A percentile compares a stretch with the other conserved stretches of the same genome.
Evolutionary conservation across 2,113 vertebrate genomes (phyloP).

Genomic region (Poecilia latipinna): DNA sequence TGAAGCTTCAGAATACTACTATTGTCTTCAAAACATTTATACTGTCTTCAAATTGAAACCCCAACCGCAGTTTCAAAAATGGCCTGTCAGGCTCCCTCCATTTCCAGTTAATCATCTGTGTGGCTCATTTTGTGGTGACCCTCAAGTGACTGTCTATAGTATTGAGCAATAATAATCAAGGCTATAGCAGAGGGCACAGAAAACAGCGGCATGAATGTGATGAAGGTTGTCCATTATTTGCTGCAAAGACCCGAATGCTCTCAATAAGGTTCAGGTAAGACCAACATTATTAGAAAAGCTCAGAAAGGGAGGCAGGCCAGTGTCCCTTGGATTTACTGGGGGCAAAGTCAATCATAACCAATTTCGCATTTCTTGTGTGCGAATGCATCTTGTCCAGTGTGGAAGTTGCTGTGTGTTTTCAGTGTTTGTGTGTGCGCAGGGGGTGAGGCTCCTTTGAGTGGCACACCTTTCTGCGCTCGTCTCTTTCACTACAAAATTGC

Average conservation of each 20-base stretch:
- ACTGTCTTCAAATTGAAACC: conserved; percentile 2
- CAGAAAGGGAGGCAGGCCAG: conserved; percentile 49
- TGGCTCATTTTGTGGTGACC: conserved; percentile 56
- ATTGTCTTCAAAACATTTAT: not conserved
- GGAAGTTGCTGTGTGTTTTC: conserved; percentile 10
- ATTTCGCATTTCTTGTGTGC: conserved; percentile 45
- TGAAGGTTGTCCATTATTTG: conserved; percentile 71
- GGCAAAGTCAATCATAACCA: conserved; percentile 66
- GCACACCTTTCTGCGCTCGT: not conserved
- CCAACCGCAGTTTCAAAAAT: conserved; percentile 23
- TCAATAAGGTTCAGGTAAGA: conserved; percentile 74
- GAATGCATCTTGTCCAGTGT: conserved; percentile 4
- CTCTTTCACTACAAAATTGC: conserved; percentile 28
- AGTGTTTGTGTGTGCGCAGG: conserved; percentile 12
- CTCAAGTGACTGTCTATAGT: conserved; percentile 39
- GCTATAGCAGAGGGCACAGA: conserved; percentile 48
- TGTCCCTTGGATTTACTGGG: conserved; percentile 69
- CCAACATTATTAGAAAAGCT: conserved; percentile 77
- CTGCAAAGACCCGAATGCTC: conserved; percentile 64
- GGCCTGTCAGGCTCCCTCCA: conserved; percentile 21
- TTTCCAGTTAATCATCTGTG: conserved; percentile 50
- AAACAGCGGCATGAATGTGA: conserved; percentile 47
- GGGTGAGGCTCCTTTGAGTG: conserved; percentile 9
- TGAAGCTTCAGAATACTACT: not conserved
- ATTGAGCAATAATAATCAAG: conserved; percentile 64